phyloP scores from a whole-genome alignment of 2,113 vertebrate genomes.

The Perccottus glenii region DNA sequence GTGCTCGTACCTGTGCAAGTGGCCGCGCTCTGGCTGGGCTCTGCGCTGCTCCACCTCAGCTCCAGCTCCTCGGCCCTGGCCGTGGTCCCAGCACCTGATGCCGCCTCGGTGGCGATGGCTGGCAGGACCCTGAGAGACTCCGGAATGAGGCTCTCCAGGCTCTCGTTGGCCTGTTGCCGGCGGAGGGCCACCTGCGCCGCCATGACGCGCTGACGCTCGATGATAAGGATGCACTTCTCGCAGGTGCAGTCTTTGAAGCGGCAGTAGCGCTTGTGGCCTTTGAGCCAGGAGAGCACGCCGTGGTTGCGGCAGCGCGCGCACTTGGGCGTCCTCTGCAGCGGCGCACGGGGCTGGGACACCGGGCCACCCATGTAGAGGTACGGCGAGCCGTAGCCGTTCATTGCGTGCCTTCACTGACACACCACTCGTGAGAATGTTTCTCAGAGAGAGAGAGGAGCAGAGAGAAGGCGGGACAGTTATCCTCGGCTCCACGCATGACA shows the following conservation, averaged over 20 bases:
- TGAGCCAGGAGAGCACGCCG: slow-evolving; percentile 95
- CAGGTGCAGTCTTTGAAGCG: slow-evolving; percentile 98
- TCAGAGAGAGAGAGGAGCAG: slow-evolving; percentile 18
- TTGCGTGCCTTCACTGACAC: slow-evolving; percentile 48
- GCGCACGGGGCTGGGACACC: slow-evolving; percentile 90
- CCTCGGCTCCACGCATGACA: slow-evolving; percentile 60
- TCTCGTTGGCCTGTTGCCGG: slow-evolving; percentile 95
- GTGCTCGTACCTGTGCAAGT: slow-evolving; percentile 46
- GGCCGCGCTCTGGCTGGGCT: slow-evolving; percentile 48
- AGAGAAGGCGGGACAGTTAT: slow-evolving; percentile 25
- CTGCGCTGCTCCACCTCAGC: slow-evolving; percentile 73
- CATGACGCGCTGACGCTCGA: slow-evolving; percentile 96
- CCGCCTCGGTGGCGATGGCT: slow-evolving; percentile 65
- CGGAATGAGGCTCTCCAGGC: slow-evolving; percentile 92
- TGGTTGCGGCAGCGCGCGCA: slow-evolving; percentile 96
- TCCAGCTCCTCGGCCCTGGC: slow-evolving; percentile 63
- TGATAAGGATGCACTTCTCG: slow-evolving; percentile 97
- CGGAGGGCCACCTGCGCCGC: slow-evolving; percentile 95
- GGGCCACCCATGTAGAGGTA: slow-evolving; percentile 95
- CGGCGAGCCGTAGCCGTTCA: slow-evolving; percentile 96
- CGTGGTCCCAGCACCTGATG: slow-evolving; percentile 51
- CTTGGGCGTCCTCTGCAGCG: slow-evolving; percentile 93
- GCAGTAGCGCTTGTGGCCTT: slow-evolving; percentile 96
- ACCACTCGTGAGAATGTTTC: slow-evolving; percentile 34
- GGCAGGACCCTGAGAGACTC: slow-evolving; percentile 87